Evolutionary conservation across 1,140 invertebrate genomes (phyloP).

Genomic region (Hyposmocoma kahamanoa): DNA sequence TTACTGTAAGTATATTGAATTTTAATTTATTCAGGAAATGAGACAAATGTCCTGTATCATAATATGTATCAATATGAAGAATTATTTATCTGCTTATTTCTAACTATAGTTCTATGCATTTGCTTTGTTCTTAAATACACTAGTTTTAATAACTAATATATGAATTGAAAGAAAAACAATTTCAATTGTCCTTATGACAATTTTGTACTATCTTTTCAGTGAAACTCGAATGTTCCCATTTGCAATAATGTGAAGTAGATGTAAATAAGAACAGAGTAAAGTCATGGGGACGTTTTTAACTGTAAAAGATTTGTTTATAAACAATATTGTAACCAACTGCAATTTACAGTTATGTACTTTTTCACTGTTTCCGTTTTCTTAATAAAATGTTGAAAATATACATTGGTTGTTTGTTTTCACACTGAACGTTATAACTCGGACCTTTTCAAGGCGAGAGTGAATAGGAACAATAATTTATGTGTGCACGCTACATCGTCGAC

Average conservation of each 20-base stretch:
- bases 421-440: no score
- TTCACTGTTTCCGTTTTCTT: conserved; percentile 74
- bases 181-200: no score
- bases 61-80: conserved; percentile 48
- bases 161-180: no score
- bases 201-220: no score
- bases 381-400: conserved; percentile 72
- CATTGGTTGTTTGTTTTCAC: conserved; percentile 21
- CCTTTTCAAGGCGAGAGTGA: no score
- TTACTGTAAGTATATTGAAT: no score
- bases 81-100: conserved; percentile 63
- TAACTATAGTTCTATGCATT: conserved; percentile 49
- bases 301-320: conserved; percentile 64
- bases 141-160: no score
- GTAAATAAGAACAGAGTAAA: conserved; percentile 45
- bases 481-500: no score
- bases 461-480: no score
- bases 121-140: conserved; percentile 37
- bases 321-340: conserved; percentile 64
- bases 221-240: no score
- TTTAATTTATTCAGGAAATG: conserved; percentile 30
- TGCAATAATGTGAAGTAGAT: no score
- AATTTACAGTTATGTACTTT: conserved; percentile 73
- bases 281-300: conserved; percentile 42
- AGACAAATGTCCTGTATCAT: conserved; percentile 44